phyloP scores from a whole-genome alignment of 2,113 vertebrate genomes.

The Aleadryas rufinucha region DNA sequence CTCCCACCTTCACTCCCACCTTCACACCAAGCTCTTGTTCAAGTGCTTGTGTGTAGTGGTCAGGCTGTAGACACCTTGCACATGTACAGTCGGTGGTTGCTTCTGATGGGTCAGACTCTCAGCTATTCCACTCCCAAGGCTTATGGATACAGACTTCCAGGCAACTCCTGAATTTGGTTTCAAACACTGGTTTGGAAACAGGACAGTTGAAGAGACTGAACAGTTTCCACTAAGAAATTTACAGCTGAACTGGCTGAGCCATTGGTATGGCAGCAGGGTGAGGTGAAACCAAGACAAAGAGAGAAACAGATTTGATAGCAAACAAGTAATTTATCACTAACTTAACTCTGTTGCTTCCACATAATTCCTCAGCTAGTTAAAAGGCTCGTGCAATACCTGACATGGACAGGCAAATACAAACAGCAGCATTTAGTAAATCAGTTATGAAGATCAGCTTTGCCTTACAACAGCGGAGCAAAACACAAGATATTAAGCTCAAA shows the following conservation, averaged over 20 bases:
- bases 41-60: rapidly evolving
- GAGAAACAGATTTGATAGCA: not conserved
- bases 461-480: not conserved
- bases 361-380: not conserved
- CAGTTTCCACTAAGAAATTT: not conserved
- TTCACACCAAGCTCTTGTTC: not conserved
- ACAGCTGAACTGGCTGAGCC: not conserved
- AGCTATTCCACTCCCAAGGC: not conserved
- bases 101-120: not conserved
- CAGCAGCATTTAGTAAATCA: not conserved
- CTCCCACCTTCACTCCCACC: not conserved
- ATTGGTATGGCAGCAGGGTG: not conserved
- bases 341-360: not conserved
- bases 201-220: not conserved
- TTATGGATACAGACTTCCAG: not conserved
- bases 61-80: not conserved
- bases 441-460: not conserved
- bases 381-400: not conserved
- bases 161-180: not conserved
- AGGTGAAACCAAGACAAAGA: not conserved
- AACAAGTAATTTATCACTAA: not conserved
- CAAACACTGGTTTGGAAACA: not conserved
- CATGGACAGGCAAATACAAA: not conserved
- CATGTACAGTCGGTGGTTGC: not conserved
- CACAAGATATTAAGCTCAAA: not conserved